Evolutionary conservation across 2,797 vertebrate genomes (phyloP).

Genomic region (Muscicapa striata): DNA sequence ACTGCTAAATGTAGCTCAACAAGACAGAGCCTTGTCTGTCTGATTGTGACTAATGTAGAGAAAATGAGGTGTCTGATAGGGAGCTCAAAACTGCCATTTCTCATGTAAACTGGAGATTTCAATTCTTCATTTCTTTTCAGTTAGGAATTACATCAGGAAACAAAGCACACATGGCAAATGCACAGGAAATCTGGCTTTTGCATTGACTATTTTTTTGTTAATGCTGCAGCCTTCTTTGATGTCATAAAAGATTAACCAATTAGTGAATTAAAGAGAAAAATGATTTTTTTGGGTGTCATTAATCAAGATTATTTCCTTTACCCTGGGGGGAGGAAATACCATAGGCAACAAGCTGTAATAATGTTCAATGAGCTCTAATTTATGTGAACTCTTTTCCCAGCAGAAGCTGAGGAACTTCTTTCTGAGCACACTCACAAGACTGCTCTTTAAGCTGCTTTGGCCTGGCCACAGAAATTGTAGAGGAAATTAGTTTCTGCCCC

Average conservation of each 20-base stretch:
- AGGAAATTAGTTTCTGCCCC: constrained; percentile 48
- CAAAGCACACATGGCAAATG: constrained; percentile 51
- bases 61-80: constrained; percentile 63
- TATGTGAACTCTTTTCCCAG: constrained; percentile 23
- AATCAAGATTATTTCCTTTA: constrained; percentile 70
- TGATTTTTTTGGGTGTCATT: constrained; percentile 53
- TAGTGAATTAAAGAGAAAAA: constrained; percentile 62
- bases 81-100: constrained; percentile 54
- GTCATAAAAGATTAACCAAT: constrained; percentile 63
- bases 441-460: neutral
- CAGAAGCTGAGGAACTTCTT: constrained; percentile 35
- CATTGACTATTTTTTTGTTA: constrained; percentile 35
- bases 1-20: constrained; percentile 61
- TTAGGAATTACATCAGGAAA: constrained; percentile 65
- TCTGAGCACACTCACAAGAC: neutral
- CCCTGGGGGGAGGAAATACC: constrained; percentile 53
- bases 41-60: constrained; percentile 67
- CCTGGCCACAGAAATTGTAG: neutral
- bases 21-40: constrained; percentile 57
- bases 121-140: constrained; percentile 62
- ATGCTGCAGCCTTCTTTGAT: constrained; percentile 55
- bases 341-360: constrained; percentile 59
- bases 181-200: constrained; percentile 61
- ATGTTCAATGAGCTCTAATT: constrained; percentile 45
- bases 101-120: constrained; percentile 66